phyloP scores from a whole-genome alignment of 2,888 invertebrate species.

The Metopia argyrocephala region DNA sequence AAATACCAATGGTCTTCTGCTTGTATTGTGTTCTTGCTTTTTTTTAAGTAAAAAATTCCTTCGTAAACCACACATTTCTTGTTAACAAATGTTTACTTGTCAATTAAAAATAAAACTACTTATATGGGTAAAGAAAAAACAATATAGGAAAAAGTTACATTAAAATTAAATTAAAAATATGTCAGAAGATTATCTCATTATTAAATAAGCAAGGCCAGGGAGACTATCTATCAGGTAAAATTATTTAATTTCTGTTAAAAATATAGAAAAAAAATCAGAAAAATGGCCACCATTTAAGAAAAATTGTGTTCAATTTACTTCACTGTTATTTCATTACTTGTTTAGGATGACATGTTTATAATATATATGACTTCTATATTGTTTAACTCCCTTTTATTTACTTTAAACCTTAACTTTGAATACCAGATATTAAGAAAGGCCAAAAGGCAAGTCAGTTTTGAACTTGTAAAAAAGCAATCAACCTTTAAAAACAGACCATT shows the following conservation, averaged over 20 bases:
- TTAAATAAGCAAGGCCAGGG: too few relatives aligned
- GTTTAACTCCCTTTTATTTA: too few relatives aligned
- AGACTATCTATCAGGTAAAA: too few relatives aligned
- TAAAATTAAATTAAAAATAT: conserved; percentile 30
- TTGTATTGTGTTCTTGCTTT: too few relatives aligned
- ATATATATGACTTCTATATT: too few relatives aligned
- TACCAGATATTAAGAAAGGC: neutral
- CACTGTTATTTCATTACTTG: too few relatives aligned
- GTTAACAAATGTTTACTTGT: conserved; percentile 40
- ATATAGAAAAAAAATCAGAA: too few relatives aligned
- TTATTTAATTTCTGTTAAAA: too few relatives aligned
- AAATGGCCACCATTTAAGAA: too few relatives aligned
- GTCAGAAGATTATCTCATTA: conserved; percentile 35
- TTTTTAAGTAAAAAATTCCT: neutral
- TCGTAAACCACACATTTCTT: neutral
- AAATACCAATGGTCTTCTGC: neutral
- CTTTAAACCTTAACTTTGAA: too few relatives aligned
- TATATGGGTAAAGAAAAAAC: neutral
- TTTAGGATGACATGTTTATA: too few relatives aligned
- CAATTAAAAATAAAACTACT: conserved; percentile 21
- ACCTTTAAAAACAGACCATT: conserved; percentile 39
- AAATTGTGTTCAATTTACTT: too few relatives aligned
- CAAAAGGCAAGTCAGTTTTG: neutral
- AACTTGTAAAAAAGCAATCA: conserved; percentile 34
- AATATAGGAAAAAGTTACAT: conserved; percentile 7